These are phyloP conservation scores for Pangasius mekongensis DNA, from an alignment of 2,797 vertebrate genomes.

Conservation along the genomic window DNA sequence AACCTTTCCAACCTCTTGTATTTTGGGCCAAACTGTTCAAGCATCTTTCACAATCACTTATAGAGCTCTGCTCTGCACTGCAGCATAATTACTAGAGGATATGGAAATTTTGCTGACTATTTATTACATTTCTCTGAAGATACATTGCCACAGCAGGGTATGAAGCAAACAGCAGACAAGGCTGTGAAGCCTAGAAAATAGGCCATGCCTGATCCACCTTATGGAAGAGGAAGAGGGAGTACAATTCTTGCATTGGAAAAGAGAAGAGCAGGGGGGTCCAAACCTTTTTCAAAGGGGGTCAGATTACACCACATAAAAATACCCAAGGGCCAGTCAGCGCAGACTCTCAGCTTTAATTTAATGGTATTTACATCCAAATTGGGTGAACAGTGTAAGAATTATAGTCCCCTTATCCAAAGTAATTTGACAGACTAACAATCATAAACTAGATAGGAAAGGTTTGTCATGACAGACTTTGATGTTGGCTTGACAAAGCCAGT, in stretches of 20 bases:
- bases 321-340: background rate
- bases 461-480: too few relatives aligned
- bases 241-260: background rate
- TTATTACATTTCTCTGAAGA: background rate
- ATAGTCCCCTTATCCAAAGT: too few relatives aligned
- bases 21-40: background rate
- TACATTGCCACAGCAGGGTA: background rate
- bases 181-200: too few relatives aligned
- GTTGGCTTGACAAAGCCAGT: too few relatives aligned
- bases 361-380: too few relatives aligned
- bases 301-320: background rate
- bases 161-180: too few relatives aligned
- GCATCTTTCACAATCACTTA: background rate
- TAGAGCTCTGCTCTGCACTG: background rate
- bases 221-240: background rate
- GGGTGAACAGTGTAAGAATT: too few relatives aligned
- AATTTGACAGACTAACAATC: too few relatives aligned
- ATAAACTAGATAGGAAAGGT: too few relatives aligned
- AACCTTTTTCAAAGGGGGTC: too few relatives aligned
- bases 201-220: too few relatives aligned
- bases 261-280: background rate
- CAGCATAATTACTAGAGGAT: background rate
- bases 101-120: background rate
- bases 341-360: too few relatives aligned
- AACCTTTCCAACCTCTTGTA: background rate